Conservation (phyloP, 92 coral and sea anemone genomes). For the Diadumene lineata region DNA sequence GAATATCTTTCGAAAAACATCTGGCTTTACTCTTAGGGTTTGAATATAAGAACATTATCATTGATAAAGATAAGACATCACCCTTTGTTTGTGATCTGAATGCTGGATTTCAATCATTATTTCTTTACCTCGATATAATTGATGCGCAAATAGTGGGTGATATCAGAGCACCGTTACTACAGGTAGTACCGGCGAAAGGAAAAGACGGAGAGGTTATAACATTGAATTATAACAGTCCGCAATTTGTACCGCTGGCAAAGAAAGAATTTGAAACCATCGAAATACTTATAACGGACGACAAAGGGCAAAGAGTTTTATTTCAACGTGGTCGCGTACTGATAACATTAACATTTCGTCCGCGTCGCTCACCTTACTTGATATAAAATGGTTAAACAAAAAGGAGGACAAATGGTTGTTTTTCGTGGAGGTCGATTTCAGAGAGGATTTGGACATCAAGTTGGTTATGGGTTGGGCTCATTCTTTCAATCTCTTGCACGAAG, state of each 20-base stretch:
- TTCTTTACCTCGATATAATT: not conserved
- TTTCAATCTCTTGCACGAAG: not conserved
- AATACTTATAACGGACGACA: conserved; percentile 28
- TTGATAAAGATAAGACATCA: conserved; percentile 2
- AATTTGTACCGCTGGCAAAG: conserved; percentile 14
- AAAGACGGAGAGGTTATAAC: conserved; percentile 24
- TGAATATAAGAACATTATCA: conserved; percentile 3
- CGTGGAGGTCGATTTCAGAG: too few relatives aligned
- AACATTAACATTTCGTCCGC: too few relatives aligned
- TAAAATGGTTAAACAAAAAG: not conserved
- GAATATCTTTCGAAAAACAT: not conserved
- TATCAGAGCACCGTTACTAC: not conserved
- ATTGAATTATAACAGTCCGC: conserved; percentile 9
- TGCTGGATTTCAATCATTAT: conserved; percentile 23
- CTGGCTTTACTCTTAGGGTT: not conserved
- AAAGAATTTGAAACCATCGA: conserved; percentile 28
- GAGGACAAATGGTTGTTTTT: not conserved
- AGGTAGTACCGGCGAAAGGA: conserved; percentile 12
- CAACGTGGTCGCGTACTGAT: not conserved
- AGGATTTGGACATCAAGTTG: too few relatives aligned
- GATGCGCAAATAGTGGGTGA: not conserved
- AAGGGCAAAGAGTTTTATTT: conserved; percentile 11
- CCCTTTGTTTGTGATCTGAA: conserved; percentile 16
- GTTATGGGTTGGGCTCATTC: not conserved
- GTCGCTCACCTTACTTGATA: not conserved